Conservation (phyloP, 2,888 invertebrate genomes). For the Drosophila formosana region DNA sequence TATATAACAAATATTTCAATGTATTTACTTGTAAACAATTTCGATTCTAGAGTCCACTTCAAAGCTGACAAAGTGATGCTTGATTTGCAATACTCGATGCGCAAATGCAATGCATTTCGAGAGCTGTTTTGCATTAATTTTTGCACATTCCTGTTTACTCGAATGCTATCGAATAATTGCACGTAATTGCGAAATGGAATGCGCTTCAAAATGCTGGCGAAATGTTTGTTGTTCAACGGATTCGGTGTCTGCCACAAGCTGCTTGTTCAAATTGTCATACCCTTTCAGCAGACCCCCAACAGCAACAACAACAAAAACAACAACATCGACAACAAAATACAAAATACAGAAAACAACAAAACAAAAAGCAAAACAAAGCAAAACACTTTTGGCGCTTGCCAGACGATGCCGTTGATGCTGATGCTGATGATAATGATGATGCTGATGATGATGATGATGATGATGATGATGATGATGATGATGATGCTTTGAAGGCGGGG, state of each 20-base stretch:
- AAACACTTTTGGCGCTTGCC: conserved; percentile 70
- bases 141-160: no score
- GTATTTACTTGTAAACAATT: no score
- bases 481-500: conserved; percentile 15
- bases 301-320: neutral
- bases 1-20: no score
- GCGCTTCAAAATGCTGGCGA: neutral
- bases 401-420: conserved; percentile 36
- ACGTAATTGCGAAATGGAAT: conserved; percentile 3
- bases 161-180: neutral
- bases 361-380: conserved; percentile 26
- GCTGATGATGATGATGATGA: conserved; percentile 16
- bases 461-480: conserved; percentile 15
- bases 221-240: conserved; percentile 14
- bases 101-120: no score
- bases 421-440: conserved; percentile 12
- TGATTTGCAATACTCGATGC: no score
- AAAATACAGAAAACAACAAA: neutral
- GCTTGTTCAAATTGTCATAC: conserved; percentile 31
- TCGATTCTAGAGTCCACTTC: no score
- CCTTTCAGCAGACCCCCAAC: conserved; percentile 25
- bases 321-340: neutral
- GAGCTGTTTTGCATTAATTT: no score
- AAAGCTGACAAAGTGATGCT: no score
- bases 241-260: conserved; percentile 23